phyloP scores from a whole-genome alignment of 2,113 vertebrate species.

The Ifrita kowaldi region DNA sequence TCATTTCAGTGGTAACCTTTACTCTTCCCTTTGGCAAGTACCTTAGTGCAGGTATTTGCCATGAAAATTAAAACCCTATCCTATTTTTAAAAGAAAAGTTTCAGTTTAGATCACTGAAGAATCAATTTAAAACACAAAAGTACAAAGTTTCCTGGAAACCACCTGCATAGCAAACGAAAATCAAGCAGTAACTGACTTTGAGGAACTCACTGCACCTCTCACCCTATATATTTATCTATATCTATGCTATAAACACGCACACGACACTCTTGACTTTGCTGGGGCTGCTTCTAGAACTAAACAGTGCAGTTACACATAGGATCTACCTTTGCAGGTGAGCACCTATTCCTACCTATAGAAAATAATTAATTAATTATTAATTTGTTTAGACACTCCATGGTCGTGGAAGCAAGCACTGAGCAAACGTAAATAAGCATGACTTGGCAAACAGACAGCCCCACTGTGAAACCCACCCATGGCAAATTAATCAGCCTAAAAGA shows the following conservation, averaged over 20 bases:
- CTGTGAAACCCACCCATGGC: not conserved
- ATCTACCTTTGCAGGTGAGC: not conserved
- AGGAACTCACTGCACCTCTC: not conserved
- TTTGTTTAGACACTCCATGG: not conserved
- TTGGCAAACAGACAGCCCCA: not conserved
- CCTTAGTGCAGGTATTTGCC: not conserved
- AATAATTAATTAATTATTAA: not conserved
- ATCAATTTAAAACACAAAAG: not conserved
- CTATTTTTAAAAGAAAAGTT: not conserved
- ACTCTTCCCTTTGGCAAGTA: not conserved
- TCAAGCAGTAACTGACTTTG: not conserved
- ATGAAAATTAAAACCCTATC: not conserved
- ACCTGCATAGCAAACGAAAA: accelerated
- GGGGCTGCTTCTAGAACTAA: not conserved
- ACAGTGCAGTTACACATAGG: not conserved
- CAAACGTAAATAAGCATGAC: not conserved
- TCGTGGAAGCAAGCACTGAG: not conserved
- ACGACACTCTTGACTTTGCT: not conserved
- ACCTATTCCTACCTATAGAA: not conserved
- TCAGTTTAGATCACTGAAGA: not conserved
- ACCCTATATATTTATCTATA: accelerated
- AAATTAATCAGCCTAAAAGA: slow-evolving; percentile 7
- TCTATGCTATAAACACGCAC: not conserved
- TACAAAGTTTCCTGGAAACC: not conserved
- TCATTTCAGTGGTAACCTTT: not conserved